phyloP scores from a whole-genome alignment of 1,140 invertebrate genomes.

The Drosophila paulistorum region DNA sequence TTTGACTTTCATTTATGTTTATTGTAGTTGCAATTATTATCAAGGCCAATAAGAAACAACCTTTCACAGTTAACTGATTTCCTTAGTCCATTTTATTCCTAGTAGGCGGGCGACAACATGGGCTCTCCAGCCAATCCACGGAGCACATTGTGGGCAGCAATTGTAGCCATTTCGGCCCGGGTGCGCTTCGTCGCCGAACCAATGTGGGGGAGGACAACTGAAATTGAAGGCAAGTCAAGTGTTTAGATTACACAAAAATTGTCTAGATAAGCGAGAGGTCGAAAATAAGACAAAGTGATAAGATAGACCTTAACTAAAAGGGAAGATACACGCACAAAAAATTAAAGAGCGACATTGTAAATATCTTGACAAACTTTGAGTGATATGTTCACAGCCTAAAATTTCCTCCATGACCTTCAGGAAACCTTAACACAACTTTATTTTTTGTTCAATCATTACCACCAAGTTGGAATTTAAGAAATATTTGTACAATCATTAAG shows the following conservation, averaged over 20 bases:
- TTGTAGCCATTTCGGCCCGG: constrained; percentile 89
- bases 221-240: constrained; percentile 48
- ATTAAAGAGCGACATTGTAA: too few species aligned
- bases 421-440: constrained; percentile 32
- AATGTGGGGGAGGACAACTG: constrained; percentile 92
- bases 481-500: constrained; percentile 14
- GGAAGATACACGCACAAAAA: background rate
- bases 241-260: constrained; percentile 16
- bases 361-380: background rate
- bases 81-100: constrained; percentile 22
- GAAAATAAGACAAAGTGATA: background rate
- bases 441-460: too few species aligned
- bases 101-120: constrained; percentile 85
- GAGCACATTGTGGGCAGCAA: constrained; percentile 92
- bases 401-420: constrained; percentile 55
- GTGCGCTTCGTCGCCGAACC: constrained; percentile 92
- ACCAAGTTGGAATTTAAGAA: constrained; percentile 29
- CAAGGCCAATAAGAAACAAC: constrained; percentile 23
- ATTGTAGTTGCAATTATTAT: constrained; percentile 12
- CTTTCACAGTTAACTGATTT: constrained; percentile 32
- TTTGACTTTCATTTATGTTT: constrained; percentile 16
- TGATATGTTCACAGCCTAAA: background rate
- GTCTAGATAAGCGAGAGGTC: constrained; percentile 22
- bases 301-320: background rate
- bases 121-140: constrained; percentile 88